Evolutionary conservation across 2,113 vertebrate genomes (phyloP).

Genomic region (Rissa tridactyla): DNA sequence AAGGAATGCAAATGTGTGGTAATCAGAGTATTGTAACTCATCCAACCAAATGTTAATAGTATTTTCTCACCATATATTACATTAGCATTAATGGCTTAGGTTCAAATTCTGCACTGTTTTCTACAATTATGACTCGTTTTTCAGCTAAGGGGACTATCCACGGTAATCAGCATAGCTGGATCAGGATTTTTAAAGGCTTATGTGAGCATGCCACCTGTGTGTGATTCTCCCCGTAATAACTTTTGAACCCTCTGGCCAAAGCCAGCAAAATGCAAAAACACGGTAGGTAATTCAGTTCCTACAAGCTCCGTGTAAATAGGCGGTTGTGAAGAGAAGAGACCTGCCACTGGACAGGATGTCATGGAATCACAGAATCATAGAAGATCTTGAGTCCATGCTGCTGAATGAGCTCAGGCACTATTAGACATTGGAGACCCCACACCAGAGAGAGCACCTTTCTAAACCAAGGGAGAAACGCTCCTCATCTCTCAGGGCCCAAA

Average conservation of each 20-base stretch:
- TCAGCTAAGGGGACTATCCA: conserved; percentile 43
- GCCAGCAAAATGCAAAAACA: not conserved
- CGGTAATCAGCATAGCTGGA: conserved; percentile 22
- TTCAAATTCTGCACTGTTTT: conserved; percentile 53
- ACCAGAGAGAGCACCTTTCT: not conserved
- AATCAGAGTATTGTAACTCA: conserved; percentile 48
- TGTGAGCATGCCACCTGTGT: not conserved
- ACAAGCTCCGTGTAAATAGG: not conserved
- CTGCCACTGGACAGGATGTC: not conserved
- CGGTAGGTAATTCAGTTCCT: not conserved
- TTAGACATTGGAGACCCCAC: not conserved
- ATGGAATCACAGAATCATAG: not conserved
- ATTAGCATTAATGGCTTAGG: conserved; percentile 51
- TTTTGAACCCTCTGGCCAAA: not conserved
- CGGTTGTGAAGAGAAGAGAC: not conserved
- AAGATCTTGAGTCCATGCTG: not conserved
- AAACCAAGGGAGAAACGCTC: not conserved
- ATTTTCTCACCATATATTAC: conserved; percentile 59
- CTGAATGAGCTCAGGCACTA: not conserved
- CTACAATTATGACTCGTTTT: conserved; percentile 50
- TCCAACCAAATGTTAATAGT: conserved; percentile 51
- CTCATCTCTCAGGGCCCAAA: not conserved
- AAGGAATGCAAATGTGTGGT: conserved; percentile 50
- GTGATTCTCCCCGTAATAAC: not conserved
- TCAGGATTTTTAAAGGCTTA: conserved; percentile 41